These are phyloP conservation scores for Herminia tarsipennalis DNA, from an alignment of 2,888 invertebrate genomes.

Conservation along the genomic window DNA sequence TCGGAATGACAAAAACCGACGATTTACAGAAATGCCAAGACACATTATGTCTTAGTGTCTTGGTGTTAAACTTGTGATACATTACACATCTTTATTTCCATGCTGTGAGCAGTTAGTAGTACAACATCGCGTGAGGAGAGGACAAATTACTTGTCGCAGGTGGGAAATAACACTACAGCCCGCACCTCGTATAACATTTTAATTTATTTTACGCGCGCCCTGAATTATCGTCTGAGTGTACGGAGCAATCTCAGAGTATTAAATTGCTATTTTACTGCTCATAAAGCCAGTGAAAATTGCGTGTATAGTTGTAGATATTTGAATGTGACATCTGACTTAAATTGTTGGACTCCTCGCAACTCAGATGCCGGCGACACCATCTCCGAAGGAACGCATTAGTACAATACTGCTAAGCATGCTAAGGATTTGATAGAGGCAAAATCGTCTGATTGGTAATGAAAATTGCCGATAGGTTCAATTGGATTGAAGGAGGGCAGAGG, in stretches of 20 bases:
- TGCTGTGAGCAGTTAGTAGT: constrained; percentile 24
- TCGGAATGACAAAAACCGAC: constrained; percentile 1
- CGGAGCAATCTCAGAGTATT: constrained; percentile 28
- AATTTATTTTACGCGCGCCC: constrained; percentile 50
- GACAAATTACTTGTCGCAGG: constrained; percentile 59
- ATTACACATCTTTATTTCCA: constrained; percentile 27
- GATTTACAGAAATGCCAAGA: constrained; percentile 3
- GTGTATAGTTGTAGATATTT: constrained; percentile 12
- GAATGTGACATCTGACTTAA: constrained; percentile 10
- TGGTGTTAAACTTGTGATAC: constrained; percentile 14
- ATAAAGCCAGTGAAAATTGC: constrained; percentile 29
- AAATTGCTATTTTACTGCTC: constrained; percentile 36
- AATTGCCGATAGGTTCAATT: too few species aligned
- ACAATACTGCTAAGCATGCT: too few species aligned
- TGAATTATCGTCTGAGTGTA: constrained; percentile 43
- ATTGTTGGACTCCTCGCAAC: neutral
- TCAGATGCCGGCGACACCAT: too few species aligned
- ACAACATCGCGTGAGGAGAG: constrained; percentile 42
- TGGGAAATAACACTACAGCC: constrained; percentile 42
- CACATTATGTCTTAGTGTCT: neutral
- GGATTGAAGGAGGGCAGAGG: too few species aligned
- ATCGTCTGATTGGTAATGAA: too few species aligned
- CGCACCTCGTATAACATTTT: constrained; percentile 51
- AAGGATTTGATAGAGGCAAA: too few species aligned
- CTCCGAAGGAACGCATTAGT: too few species aligned